Evolutionary conservation across 2,797 vertebrate genomes (phyloP), one percentile per base, ranked within the genome.

Genomic region (Thunnus albacares): DNA sequence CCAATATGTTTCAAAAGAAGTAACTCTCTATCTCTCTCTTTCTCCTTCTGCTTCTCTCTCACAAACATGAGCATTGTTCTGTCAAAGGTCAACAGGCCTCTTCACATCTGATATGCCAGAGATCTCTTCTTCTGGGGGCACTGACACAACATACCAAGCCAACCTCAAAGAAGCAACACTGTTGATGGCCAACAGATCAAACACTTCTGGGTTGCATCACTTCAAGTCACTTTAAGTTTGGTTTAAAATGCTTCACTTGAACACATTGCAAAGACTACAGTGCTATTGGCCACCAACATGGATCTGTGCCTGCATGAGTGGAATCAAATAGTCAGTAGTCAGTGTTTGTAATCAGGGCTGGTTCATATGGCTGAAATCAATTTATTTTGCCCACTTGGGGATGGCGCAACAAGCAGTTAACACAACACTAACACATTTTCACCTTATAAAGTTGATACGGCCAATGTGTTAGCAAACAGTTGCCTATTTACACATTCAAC

Each of bases 21-120:
- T 18, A 73, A 57, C 53, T 57, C 51, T 57, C 43, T 10, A 2
- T n/a, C 17, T 38, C 67, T 12, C 22, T 57, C 38, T 35, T 22
- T 62, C 22, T 56, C 56, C 35, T 12, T 47, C 49, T 72, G 52
- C 62, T 45, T 69, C 71, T 74, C 35, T 45, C 49, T 79, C 43
- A 73, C 86, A 90, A 90, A 90, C 79, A 61, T 8, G 38, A 68
- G 80, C 76, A 85, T 90, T 92, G 89, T 92, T 90, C 88, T 79
- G 84, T 66, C 60, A 52, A 89, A 93, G 87, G 87, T 94, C 92
- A 92, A 78, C 82, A 71, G 84, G 82, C 80, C 79, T 82, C 82
- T 79, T 80, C 80, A 70, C 71, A 55, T 62, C 75, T 59, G 43
- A 80, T 77, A 78, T 82, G 87, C 86, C 87, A 82, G 75, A 63